Conservation (phyloP, 1,140 invertebrate genomes). For the Drosophila parabipectinata region DNA sequence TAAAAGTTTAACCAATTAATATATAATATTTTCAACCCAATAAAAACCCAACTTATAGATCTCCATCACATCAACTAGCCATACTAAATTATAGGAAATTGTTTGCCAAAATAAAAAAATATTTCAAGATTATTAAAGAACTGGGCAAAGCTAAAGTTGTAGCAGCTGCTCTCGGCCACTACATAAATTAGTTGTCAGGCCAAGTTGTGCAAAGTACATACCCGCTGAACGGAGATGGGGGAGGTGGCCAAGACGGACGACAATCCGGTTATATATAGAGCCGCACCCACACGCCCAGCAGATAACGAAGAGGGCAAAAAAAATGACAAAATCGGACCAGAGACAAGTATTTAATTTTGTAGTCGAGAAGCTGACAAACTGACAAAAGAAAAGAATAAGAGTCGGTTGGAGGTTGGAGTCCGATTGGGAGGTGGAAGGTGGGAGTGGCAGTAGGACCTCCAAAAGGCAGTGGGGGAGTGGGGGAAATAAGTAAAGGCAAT, state of each 20-base stretch:
- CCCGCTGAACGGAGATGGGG: slow-evolving; percentile 2
- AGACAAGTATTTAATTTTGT: slow-evolving; percentile 83
- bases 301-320: slow-evolving; percentile 20
- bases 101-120: slow-evolving; percentile 60
- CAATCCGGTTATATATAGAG: slow-evolving; percentile 46
- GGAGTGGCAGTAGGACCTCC: neutral
- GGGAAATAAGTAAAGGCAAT: slow-evolving; percentile 44
- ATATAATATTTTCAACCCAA: slow-evolving; percentile 25
- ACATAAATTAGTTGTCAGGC: slow-evolving; percentile 80
- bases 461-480: neutral
- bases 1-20: slow-evolving; percentile 54
- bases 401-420: neutral
- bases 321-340: slow-evolving; percentile 60
- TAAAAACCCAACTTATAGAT: neutral
- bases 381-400: slow-evolving; percentile 65
- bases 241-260: slow-evolving; percentile 57
- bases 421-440: too few relatives aligned
- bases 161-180: slow-evolving; percentile 72
- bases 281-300: slow-evolving; percentile 36
- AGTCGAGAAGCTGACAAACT: slow-evolving; percentile 75
- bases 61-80: slow-evolving; percentile 9
- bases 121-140: slow-evolving; percentile 58
- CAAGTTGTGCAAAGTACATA: slow-evolving; percentile 50
- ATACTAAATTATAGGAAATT: slow-evolving; percentile 73
- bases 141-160: slow-evolving; percentile 45